These are phyloP conservation scores for Ammodytes marinus DNA, from an alignment of 2,113 vertebrate species.

Conservation along the genomic window DNA sequence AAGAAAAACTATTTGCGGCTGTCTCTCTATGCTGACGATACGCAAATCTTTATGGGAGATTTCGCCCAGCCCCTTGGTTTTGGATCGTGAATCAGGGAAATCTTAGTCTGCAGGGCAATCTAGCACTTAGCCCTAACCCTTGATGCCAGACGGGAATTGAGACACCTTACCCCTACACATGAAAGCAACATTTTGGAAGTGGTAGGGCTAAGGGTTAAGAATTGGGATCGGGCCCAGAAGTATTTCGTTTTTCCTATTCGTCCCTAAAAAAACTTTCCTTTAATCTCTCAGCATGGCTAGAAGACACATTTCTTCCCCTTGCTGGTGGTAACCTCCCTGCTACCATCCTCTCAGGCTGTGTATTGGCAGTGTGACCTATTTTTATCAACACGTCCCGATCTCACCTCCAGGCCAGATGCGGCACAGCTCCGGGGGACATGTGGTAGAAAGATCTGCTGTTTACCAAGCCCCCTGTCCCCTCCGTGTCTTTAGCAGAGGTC, in stretches of 20 bases:
- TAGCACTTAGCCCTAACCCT: too few species aligned
- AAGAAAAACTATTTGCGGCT: too few species aligned
- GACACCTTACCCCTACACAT: too few species aligned
- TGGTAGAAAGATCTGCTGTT: conserved; percentile 64
- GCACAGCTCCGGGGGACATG: conserved; percentile 59
- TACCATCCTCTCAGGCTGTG: conserved; percentile 60
- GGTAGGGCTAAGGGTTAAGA: too few species aligned
- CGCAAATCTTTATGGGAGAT: too few species aligned
- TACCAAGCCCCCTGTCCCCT: conserved; percentile 63
- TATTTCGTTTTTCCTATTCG: conserved; percentile 39
- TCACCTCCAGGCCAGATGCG: conserved; percentile 66
- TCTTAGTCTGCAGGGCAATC: too few species aligned
- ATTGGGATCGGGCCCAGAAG: conserved; percentile 2
- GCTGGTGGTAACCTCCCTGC: conserved; percentile 57
- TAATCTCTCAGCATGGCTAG: conserved; percentile 55
- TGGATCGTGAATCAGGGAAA: too few species aligned
- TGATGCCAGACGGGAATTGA: too few species aligned
- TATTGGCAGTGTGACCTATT: conserved; percentile 78
- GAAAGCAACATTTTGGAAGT: too few species aligned
- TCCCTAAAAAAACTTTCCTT: conserved; percentile 17
- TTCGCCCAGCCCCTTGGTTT: too few species aligned
- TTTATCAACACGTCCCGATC: conserved; percentile 68
- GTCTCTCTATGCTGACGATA: too few species aligned
- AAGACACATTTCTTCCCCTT: conserved; percentile 52
- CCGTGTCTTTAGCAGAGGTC: conserved; percentile 73